Conservation (phyloP, 2,888 invertebrate species). For the Synanthedon vespiformis region DNA sequence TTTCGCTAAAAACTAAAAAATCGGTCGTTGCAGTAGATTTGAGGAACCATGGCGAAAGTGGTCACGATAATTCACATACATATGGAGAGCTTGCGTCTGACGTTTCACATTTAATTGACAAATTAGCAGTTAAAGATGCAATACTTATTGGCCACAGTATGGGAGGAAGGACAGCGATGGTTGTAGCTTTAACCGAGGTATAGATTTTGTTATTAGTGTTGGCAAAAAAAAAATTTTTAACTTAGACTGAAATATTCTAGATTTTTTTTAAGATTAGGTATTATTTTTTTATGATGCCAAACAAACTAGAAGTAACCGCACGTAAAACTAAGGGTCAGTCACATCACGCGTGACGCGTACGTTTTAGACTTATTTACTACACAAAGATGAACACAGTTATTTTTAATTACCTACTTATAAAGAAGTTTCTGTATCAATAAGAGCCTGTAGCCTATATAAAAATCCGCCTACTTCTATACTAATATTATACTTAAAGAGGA, state of each 20-base stretch:
- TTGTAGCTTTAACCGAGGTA: constrained; percentile 72
- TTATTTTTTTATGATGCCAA: constrained; percentile 1
- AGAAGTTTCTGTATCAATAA: too few relatives aligned
- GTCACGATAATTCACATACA: constrained; percentile 76
- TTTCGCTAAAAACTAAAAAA: constrained; percentile 70
- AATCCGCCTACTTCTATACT: too few relatives aligned
- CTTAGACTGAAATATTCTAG: neutral
- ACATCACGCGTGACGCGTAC: too few relatives aligned
- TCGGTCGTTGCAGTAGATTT: constrained; percentile 84
- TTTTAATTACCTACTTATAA: too few relatives aligned
- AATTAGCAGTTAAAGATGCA: constrained; percentile 66
- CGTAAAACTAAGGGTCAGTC: too few relatives aligned
- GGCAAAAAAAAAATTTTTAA: constrained; percentile 40
- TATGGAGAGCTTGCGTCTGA: constrained; percentile 82
- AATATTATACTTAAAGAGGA: too few relatives aligned
- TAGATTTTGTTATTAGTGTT: constrained; percentile 4
- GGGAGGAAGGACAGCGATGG: constrained; percentile 92
- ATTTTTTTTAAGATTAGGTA: neutral
- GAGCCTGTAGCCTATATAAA: too few relatives aligned
- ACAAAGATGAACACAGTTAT: too few relatives aligned
- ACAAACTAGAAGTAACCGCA: too few relatives aligned
- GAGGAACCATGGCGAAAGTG: constrained; percentile 94
- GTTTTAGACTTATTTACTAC: too few relatives aligned
- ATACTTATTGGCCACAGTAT: constrained; percentile 88
- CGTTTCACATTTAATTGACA: constrained; percentile 70